Evolutionary conservation across 2,797 vertebrate species (phyloP).

Genomic region (Heliangelus exortis): DNA sequence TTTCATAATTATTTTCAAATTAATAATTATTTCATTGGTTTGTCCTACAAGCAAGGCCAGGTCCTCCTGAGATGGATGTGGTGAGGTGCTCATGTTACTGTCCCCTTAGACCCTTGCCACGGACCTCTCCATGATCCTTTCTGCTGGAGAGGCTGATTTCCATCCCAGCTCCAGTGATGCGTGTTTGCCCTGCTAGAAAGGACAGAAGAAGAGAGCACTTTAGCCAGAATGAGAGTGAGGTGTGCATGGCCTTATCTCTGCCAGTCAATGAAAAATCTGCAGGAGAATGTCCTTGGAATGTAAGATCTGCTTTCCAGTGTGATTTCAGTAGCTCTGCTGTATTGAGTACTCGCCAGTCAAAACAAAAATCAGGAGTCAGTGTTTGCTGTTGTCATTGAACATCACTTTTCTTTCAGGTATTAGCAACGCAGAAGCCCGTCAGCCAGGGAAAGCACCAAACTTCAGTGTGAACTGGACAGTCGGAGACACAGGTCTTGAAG

Average conservation of each 20-base stretch:
- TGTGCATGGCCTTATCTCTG: not conserved
- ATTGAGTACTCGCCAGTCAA: not conserved
- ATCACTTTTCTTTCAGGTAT: constrained; percentile 81
- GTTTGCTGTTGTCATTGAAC: not conserved
- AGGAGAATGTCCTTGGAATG: not conserved
- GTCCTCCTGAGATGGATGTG: not conserved
- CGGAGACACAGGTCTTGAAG: constrained; percentile 88
- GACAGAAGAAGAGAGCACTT: not conserved
- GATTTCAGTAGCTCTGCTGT: not conserved
- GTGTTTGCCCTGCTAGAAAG: not conserved
- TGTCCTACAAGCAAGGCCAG: not conserved
- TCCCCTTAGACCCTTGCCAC: not conserved
- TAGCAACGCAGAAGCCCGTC: constrained; percentile 95
- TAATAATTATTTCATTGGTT: not conserved
- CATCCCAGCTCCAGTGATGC: fast-evolving
- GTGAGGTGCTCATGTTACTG: not conserved
- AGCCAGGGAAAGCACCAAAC: constrained; percentile 96
- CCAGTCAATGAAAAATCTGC: fast-evolving
- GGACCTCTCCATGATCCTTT: not conserved
- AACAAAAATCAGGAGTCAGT: no score
- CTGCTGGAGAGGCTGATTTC: not conserved
- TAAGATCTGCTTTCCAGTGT: not conserved
- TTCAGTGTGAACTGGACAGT: constrained; percentile 99
- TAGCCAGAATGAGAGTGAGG: not conserved
- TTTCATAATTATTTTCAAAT: not conserved